A percentile compares a stretch with the other conserved stretches of the same genome.
Conservation (phyloP, 2,797 vertebrate genomes). For the Argentina silus region DNA sequence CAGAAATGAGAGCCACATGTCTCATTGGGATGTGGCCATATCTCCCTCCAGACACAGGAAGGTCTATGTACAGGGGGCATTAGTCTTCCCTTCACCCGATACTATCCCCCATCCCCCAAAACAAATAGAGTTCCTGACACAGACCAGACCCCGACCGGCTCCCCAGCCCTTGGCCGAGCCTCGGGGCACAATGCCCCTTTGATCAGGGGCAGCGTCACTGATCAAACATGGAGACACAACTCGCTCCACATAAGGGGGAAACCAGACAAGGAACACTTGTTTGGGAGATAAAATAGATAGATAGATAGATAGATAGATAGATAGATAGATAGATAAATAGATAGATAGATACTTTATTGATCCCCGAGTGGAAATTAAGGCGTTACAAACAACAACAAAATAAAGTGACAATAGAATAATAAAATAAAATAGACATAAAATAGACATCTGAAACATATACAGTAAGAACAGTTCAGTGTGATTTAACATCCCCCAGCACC, state of each 20-base stretch:
- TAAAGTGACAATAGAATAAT: no score
- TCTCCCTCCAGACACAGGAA: conserved; percentile 54
- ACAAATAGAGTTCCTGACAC: conserved; percentile 73
- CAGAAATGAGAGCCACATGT: conserved; percentile 65
- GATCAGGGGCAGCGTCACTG: conserved; percentile 58
- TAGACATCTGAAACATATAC: no score
- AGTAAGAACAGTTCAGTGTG: no score
- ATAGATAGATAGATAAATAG: no score
- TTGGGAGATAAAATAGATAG: background rate
- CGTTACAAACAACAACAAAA: no score
- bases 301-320: no score
- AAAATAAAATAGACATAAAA: no score
- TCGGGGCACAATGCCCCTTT: conserved; percentile 62
- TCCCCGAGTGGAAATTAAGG: no score
- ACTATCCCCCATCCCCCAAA: conserved; percentile 58
- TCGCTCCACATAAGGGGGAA: conserved; percentile 22
- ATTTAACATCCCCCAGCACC: no score
- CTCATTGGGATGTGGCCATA: conserved; percentile 51
- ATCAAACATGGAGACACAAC: conserved; percentile 61
- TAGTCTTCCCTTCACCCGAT: conserved; percentile 31
- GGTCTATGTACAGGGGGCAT: conserved; percentile 48
- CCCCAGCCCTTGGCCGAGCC: conserved; percentile 60
- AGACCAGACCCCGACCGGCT: conserved; percentile 59
- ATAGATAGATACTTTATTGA: no score
- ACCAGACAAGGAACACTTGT: background rate